Percentiles rank a stretch among this genome's conserved stretches.
Evolutionary conservation across 2,888 invertebrate species (phyloP).

Genomic region (Omphaloscelis lunosa): DNA sequence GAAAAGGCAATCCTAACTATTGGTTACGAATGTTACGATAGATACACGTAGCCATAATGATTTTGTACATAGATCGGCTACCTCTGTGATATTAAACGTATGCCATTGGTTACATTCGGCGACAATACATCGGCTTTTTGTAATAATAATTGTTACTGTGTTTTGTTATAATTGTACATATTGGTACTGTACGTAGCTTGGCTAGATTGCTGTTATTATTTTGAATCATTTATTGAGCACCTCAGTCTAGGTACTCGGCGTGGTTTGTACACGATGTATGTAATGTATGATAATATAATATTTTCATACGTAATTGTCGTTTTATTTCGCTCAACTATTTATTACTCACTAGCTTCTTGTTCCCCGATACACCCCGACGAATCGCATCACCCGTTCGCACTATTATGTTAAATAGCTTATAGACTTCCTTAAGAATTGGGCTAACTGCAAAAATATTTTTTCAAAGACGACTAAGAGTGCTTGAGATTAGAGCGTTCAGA

Average conservation of each 20-base stretch:
- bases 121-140: conserved; percentile 73
- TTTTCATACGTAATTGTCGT: conserved; percentile 77
- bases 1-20: conserved; percentile 20
- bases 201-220: conserved; percentile 79
- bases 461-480: too few relatives aligned
- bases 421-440: too few relatives aligned
- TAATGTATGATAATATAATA: conserved; percentile 84
- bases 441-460: too few relatives aligned
- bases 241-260: conserved; percentile 76
- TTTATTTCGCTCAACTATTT: conserved; percentile 47
- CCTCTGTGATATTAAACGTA: conserved; percentile 80
- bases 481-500: too few relatives aligned
- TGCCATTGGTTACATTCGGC: conserved; percentile 70
- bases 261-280: conserved; percentile 84
- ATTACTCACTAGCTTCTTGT: background rate
- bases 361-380: too few relatives aligned
- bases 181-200: conserved; percentile 73
- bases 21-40: conserved; percentile 5
- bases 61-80: conserved; percentile 72
- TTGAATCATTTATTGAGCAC: conserved; percentile 81
- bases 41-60: conserved; percentile 60
- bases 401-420: too few relatives aligned
- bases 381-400: too few relatives aligned
- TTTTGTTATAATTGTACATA: conserved; percentile 71
- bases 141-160: conserved; percentile 67